phyloP scores from a whole-genome alignment of 2,113 vertebrate species.

The human (Homo sapiens) region GRCh38 chr7:39536501-39537000 shows the following conservation, averaged over 20 bases:
- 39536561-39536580: background rate
- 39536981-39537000: background rate
- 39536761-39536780: background rate
- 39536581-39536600: background rate
- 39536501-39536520: background rate
- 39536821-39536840: background rate
- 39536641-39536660: background rate
- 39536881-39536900: rapidly evolving
- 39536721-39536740: background rate
- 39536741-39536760: background rate
- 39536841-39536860: no score
- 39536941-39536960: background rate
- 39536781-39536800: background rate
- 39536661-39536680: background rate
- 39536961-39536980: background rate
- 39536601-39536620: background rate
- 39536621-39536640: background rate
- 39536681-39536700: background rate
- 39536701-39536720: background rate
- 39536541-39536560: background rate
- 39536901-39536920: background rate
- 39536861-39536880: rapidly evolving
- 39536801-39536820: background rate
- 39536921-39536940: background rate
- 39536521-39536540: background rate